Evolutionary conservation across 2,113 vertebrate genomes (phyloP), one percentile per base, ranked within the genome.

Genomic region (Tauraco erythrolophus): DNA sequence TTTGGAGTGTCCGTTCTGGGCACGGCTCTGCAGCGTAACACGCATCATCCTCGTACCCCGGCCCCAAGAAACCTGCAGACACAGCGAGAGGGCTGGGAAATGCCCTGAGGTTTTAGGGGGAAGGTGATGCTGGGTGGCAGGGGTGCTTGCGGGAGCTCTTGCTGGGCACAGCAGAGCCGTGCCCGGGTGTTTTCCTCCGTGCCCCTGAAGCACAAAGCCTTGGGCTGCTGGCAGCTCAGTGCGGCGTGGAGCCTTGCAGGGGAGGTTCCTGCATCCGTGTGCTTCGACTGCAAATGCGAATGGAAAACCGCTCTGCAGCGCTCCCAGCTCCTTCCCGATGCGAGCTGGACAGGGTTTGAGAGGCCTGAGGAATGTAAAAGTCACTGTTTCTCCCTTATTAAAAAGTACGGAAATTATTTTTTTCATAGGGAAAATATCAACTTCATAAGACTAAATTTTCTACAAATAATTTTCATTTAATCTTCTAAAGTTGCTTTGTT

Each of bases 111-210:
- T 27, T 45, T 28, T 30, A 3, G 0, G 0, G 25, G 64, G 46
- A 60, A 6, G 46, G 23, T 10, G 35, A 31, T 43, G 11, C 2
- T 35, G 60, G 10, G 53, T 17, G 28, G 6, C 28, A 15, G 21
- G 8, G 3, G 0, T 16, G 30, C 51, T 22, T 30, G 2, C 1
- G 3, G 50, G 11, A 24, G 58, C 41, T 31, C 33, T 11, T 6
- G 8, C 35, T 2, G 10, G 50, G 21, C 3, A 2, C n/a, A 3
- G 46, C 19, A 31, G n/a, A 46, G 68, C 35, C 5, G 7, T 16
- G 4, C 23, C 14, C 1, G 12, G 31, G 0, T 6, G 18, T 23
- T 51, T 22, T 41, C 19, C 68, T 8, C 28, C 3, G 0, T 5
- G 35, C 2, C 1, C 45, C 35, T 8, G 10, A 51, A 28, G 35